These are phyloP conservation scores for Mystacornis crossleyi DNA, from an alignment of 2,113 vertebrate species.

Conservation along the genomic window DNA sequence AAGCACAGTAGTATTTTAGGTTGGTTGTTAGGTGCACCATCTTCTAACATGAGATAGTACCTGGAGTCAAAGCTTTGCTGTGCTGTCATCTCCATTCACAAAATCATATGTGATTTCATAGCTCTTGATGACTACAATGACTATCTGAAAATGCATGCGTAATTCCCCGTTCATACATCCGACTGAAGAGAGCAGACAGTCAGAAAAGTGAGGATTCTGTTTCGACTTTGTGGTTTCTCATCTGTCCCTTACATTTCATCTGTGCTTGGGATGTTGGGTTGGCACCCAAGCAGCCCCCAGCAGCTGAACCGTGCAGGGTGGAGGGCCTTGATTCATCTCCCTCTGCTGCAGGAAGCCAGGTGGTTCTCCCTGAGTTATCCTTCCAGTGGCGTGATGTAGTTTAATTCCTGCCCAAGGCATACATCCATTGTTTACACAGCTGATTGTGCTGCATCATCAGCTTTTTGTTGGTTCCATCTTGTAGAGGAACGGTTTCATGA, in stretches of 20 bases:
- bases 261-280: background rate
- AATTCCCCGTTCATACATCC: background rate
- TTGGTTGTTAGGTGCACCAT: background rate
- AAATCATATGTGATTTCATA: background rate
- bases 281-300: too few species aligned
- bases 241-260: background rate
- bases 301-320: background rate
- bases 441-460: background rate
- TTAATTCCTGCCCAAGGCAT: background rate
- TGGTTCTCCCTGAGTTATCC: background rate
- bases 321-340: background rate
- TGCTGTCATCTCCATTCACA: background rate
- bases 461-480: background rate
- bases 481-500: background rate
- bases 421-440: background rate
- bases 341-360: background rate
- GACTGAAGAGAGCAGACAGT: background rate
- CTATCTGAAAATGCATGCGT: background rate
- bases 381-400: accelerated
- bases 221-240: accelerated
- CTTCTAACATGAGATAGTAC: background rate
- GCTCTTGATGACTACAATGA: background rate
- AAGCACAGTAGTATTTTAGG: background rate
- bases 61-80: background rate
- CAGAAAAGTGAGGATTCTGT: background rate